These are phyloP conservation scores for Neodiprion pinetum DNA, from an alignment of 1,140 invertebrate species.

Conservation along the genomic window DNA sequence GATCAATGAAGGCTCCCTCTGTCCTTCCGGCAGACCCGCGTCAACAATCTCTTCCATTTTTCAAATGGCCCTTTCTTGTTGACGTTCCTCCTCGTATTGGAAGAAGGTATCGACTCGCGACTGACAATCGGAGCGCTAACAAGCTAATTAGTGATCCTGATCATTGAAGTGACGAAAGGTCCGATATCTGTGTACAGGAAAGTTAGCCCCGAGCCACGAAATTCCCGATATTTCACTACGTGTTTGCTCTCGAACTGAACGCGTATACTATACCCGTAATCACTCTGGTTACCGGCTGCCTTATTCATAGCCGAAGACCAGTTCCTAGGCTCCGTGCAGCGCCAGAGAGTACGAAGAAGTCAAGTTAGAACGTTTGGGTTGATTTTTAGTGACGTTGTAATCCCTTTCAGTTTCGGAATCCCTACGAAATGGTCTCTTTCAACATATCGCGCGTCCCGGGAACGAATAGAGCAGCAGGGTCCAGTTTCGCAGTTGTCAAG, in stretches of 20 bases:
- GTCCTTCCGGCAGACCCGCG: conserved; percentile 7
- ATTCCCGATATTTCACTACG: not conserved
- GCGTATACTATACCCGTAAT: not conserved
- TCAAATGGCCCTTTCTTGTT: conserved; percentile 10
- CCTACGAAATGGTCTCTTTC: too few relatives aligned
- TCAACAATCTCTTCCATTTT: conserved; percentile 18
- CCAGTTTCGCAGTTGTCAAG: not conserved
- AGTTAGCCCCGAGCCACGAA: too few relatives aligned
- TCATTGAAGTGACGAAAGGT: conserved; percentile 9
- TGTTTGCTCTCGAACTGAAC: not conserved
- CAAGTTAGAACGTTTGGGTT: too few relatives aligned
- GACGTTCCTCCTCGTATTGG: conserved; percentile 10
- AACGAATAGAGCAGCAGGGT: not conserved
- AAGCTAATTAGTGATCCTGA: conserved; percentile 26
- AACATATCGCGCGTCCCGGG: not conserved
- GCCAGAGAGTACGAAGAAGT: too few relatives aligned
- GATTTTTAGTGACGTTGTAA: not conserved
- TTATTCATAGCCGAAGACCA: too few relatives aligned
- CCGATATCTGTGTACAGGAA: not conserved
- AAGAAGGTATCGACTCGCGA: too few relatives aligned
- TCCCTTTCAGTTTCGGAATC: not conserved
- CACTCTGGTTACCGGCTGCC: too few relatives aligned
- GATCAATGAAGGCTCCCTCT: conserved; percentile 25
- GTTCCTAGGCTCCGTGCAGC: not conserved
- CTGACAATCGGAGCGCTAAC: too few relatives aligned